These are phyloP conservation scores for Scyliorhinus canicula DNA, from an alignment of 2,797 vertebrate species.

Conservation along the genomic window DNA sequence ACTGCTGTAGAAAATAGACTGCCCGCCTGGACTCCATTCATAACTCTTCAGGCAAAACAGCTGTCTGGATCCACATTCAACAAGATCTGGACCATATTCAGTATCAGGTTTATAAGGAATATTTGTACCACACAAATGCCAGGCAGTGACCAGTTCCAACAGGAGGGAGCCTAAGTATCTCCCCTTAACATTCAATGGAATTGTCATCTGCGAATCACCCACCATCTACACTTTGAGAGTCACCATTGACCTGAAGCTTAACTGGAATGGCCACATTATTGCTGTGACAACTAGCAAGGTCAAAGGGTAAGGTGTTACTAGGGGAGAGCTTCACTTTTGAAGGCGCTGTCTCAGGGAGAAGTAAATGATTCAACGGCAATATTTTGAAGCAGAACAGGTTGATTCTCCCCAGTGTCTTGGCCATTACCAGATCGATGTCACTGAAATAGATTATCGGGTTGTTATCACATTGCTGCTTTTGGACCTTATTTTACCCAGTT, in stretches of 20 bases:
- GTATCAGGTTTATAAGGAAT: background rate
- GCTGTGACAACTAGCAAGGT: background rate
- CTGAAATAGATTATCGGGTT: too few species aligned
- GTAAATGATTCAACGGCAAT: too few species aligned
- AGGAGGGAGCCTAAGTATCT: background rate
- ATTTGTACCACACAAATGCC: background rate
- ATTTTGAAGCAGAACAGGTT: too few species aligned
- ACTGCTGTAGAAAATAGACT: too few species aligned
- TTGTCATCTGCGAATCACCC: background rate
- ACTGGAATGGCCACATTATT: background rate
- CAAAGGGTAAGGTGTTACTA: background rate
- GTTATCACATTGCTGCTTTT: too few species aligned
- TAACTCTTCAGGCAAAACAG: background rate
- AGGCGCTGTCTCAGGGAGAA: too few species aligned
- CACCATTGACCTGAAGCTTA: background rate
- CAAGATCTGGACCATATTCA: background rate
- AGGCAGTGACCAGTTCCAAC: background rate
- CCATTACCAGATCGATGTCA: too few species aligned
- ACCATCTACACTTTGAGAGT: background rate
- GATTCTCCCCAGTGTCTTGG: too few species aligned
- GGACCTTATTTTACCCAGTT: too few species aligned
- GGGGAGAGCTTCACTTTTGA: too few species aligned
- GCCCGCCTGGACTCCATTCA: too few species aligned
- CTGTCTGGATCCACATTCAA: background rate
- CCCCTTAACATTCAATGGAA: background rate